Percentiles rank a stretch among this genome's conserved stretches.
These are phyloP conservation scores for Ormyrus labotus DNA, from an alignment of 2,888 invertebrate species.

Conservation along the genomic window DNA sequence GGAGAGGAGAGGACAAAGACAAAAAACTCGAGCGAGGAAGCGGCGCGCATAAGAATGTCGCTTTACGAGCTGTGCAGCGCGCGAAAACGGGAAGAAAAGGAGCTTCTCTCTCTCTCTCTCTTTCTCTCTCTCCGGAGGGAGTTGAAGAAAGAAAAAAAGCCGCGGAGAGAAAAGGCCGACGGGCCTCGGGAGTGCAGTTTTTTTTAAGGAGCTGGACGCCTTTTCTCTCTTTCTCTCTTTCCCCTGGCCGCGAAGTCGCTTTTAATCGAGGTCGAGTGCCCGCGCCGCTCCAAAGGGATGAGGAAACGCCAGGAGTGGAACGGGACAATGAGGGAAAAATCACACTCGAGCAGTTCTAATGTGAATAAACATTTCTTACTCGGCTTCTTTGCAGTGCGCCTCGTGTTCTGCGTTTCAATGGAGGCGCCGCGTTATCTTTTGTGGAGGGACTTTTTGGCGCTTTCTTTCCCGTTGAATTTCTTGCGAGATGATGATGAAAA, in stretches of 20 bases:
- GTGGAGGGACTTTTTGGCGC: too few relatives aligned
- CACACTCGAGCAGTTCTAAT: neutral
- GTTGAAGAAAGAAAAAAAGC: neutral
- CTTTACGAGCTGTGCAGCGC: conserved; percentile 38
- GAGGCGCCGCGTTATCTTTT: too few relatives aligned
- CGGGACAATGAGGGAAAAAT: conserved; percentile 14
- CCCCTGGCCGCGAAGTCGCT: conserved; percentile 38
- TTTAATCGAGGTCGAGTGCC: conserved; percentile 57
- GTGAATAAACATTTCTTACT: conserved; percentile 16
- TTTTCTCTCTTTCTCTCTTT: neutral
- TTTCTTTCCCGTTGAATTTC: too few relatives aligned
- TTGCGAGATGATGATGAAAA: too few relatives aligned
- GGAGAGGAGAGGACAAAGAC: conserved; percentile 1
- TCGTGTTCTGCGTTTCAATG: too few relatives aligned
- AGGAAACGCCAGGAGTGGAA: conserved; percentile 10
- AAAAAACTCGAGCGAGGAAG: neutral
- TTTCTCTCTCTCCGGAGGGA: neutral
- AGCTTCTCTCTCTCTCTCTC: conserved; percentile 19
- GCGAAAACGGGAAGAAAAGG: conserved; percentile 36
- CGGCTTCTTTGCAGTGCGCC: too few relatives aligned
- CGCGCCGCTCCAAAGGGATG: conserved; percentile 24
- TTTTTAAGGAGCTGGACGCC: conserved; percentile 35
- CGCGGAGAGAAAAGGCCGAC: conserved; percentile 3
- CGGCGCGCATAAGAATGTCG: conserved; percentile 30
- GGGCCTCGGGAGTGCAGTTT: neutral